These are phyloP conservation scores for Automeris io DNA, from an alignment of 2,888 invertebrate species.

Conservation along the genomic window DNA sequence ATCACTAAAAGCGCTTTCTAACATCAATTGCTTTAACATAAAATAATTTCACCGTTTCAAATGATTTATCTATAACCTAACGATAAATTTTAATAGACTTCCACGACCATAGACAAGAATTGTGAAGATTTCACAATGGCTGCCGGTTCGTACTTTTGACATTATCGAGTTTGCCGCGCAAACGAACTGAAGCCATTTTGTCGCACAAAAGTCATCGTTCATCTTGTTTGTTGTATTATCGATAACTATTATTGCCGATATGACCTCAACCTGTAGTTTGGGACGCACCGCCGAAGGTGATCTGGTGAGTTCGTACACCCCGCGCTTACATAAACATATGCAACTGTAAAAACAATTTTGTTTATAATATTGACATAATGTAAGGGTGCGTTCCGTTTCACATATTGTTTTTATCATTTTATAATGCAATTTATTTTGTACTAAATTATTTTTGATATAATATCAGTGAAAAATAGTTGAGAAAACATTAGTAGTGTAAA, in stretches of 20 bases:
- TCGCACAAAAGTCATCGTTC: conserved; percentile 33
- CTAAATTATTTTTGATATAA: too few relatives aligned
- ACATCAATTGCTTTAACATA: too few relatives aligned
- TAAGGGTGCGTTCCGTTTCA: conserved; percentile 5
- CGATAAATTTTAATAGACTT: not conserved
- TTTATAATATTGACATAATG: conserved; percentile 6
- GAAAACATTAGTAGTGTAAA: too few relatives aligned
- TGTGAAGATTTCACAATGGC: not conserved
- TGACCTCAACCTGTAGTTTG: conserved; percentile 68
- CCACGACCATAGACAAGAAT: not conserved
- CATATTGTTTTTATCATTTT: not conserved
- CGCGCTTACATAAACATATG: conserved; percentile 62
- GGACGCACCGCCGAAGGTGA: conserved; percentile 66
- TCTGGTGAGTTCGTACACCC: conserved; percentile 56
- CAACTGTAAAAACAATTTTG: conserved; percentile 50
- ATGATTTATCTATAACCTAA: not conserved
- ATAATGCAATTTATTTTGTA: conserved; percentile 1
- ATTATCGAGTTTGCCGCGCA: conserved; percentile 38
- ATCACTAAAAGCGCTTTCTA: too few relatives aligned
- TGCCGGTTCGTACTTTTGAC: conserved; percentile 30
- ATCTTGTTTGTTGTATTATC: conserved; percentile 59
- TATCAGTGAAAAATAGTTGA: too few relatives aligned
- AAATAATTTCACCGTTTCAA: too few relatives aligned
- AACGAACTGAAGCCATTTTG: conserved; percentile 4
- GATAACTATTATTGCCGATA: conserved; percentile 61